A percentile compares a stretch with the other conserved stretches of the same genome.
Evolutionary conservation across 2,113 vertebrate genomes (phyloP).

Genomic region (Ammodytes dubius): DNA sequence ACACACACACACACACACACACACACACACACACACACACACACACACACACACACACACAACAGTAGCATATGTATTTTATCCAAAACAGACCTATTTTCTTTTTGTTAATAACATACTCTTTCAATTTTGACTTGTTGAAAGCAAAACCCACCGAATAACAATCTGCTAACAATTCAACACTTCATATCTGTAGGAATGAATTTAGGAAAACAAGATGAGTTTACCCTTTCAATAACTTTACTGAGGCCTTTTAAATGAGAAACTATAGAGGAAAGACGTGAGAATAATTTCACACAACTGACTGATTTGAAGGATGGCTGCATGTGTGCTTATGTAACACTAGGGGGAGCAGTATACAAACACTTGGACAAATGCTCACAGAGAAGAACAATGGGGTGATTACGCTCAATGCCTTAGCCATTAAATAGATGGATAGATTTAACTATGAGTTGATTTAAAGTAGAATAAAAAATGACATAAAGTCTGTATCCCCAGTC

Average conservation of each 20-base stretch:
- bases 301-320: neutral
- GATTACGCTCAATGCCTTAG: accelerated
- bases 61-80: neutral
- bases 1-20: neutral
- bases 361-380: conserved; percentile 37
- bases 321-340: neutral
- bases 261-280: neutral
- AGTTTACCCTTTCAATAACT: neutral
- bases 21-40: too few species aligned
- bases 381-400: too few species aligned
- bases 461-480: neutral
- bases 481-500: neutral
- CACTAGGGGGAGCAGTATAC: conserved; percentile 73
- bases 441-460: neutral
- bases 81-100: neutral
- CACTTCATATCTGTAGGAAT: too few species aligned
- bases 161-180: too few species aligned
- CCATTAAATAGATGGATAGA: neutral
- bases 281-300: neutral
- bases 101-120: neutral
- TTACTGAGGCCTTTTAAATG: neutral
- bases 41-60: too few species aligned
- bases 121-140: neutral
- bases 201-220: neutral
- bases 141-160: neutral